phyloP scores from a whole-genome alignment of 2,113 vertebrate species.

The Camarhynchus parvulus region DNA sequence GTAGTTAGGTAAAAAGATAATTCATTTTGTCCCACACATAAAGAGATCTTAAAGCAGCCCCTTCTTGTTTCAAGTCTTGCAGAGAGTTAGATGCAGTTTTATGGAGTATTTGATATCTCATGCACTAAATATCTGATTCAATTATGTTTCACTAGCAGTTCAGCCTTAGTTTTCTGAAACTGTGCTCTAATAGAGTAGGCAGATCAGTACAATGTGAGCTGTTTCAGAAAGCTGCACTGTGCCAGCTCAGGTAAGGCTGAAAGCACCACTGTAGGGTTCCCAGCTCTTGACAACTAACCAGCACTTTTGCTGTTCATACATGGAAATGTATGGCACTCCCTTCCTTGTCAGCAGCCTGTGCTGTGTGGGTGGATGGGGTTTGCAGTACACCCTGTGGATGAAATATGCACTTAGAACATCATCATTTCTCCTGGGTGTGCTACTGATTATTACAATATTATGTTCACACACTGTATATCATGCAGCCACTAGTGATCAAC shows the following conservation, averaged over 20 bases:
- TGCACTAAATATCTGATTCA: background rate
- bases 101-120: background rate
- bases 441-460: conserved; percentile 17
- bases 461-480: conserved; percentile 21
- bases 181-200: background rate
- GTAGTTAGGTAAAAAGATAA: background rate
- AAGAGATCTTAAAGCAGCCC: background rate
- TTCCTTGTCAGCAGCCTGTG: background rate
- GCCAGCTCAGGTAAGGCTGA: background rate
- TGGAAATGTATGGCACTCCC: background rate
- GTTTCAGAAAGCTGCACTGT: background rate
- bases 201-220: background rate
- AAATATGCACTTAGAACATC: background rate
- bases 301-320: background rate
- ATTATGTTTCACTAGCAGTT: background rate
- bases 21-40: background rate
- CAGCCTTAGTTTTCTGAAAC: background rate
- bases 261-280: background rate
- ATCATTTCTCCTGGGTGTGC: conserved; percentile 4
- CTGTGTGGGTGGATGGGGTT: background rate
- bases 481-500: conserved; percentile 3
- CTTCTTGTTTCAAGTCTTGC: background rate
- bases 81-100: background rate
- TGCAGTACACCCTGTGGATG: background rate
- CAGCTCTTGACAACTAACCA: background rate